Evolutionary conservation across 2,888 invertebrate species (phyloP), one percentile per base, ranked within the genome.

Genomic region (Standfussiana lucernea): DNA sequence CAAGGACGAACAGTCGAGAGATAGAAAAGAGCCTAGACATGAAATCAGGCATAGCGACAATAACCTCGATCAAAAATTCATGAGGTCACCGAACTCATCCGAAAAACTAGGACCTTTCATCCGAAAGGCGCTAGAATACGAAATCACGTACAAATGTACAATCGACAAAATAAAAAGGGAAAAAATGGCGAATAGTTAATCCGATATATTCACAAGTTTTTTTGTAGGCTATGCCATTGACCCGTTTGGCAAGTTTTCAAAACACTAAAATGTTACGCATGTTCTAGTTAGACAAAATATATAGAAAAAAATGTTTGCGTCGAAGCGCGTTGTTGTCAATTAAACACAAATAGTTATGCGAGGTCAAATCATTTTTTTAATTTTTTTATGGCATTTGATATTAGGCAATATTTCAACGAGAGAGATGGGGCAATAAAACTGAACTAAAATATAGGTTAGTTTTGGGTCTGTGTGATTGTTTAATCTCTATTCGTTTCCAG

Each of bases 241-340:
- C 95, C 94, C 86, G 93, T 92, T 95, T 95, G 95, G 95, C 95
- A 90, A 84, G 72, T 74, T 82, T 86, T 91, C 94, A 93, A 89
- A 90, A 86, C 87, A 88, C 86, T 88, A 86, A 83, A 88, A 85
- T 80, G 86, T 88, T 89, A 89, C 88, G 88, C 89, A 85, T 89
- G 91, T 87, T 89, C 88, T 76, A 88, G 86, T 91, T 91, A 88
- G 84, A 64, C 15, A 64, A 62, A 88, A 83, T 85, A 76, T 40
- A 82, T n/a, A 85, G 86, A 86, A 82, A 75, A 86, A 82, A 82
- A 75, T 59, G 21, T 71, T 82, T 74, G 64, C 56, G 74, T 80
- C 59, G 56, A 64, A 68, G n/a, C 53, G 67, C 72, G 72, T 75
- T 72, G 72, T 77, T 77, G 82, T 80, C 75, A 74, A 86, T 86